Base-by-base conservation (phyloP, 2,888 invertebrate genomes). In the Abrostola tripartita region DNA sequence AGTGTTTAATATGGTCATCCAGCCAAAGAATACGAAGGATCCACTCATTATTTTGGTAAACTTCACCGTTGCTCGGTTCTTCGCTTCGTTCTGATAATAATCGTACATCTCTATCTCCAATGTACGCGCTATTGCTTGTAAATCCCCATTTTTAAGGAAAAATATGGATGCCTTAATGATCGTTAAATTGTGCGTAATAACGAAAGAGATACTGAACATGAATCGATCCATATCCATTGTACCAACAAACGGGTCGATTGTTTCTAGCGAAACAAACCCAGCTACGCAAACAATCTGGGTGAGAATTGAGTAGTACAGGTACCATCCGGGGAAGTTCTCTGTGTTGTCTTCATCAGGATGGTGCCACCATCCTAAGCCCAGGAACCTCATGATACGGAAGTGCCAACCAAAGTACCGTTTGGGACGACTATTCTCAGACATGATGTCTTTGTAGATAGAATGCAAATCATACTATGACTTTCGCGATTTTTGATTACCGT, bases 351-450 rank as follows among this genome's bases (percentile, higher is more conserved):
- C 89, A 62, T 94, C 92, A 0, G 94, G 93, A 57, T 91, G 88
- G 71, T 94, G 94, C 94, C 94, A 94, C 94, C 94, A 94, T 35
- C 94, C 94, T 0, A 94, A 74, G 0, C 94, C 94, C 5, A 94
- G 81, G 57, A 90, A 88, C 57, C 94, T 85, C 5, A 94, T 71
- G 36, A 94, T 80, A n/a, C 74, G 64, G 65, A 83, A 94, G 71
- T 94, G 94, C 40, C 90, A 76, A 14, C 80, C 80, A 72, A 94
- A 94, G 72, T 92, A 94, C 35, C 87, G 86, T 37, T 65, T 86
- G 0, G 93, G 92, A 14, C 87, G 87, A 52, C 60, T 38, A n/a
- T 24, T 62, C 5, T 61, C 65, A 59, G 70, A n/a, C 85, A 84
- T 84, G 56, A 47, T 71, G 65, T 40, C 65, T 58, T 49, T 47